Base-by-base conservation (phyloP, 2,888 invertebrate species). In the Schizotus pectinicornis region DNA sequence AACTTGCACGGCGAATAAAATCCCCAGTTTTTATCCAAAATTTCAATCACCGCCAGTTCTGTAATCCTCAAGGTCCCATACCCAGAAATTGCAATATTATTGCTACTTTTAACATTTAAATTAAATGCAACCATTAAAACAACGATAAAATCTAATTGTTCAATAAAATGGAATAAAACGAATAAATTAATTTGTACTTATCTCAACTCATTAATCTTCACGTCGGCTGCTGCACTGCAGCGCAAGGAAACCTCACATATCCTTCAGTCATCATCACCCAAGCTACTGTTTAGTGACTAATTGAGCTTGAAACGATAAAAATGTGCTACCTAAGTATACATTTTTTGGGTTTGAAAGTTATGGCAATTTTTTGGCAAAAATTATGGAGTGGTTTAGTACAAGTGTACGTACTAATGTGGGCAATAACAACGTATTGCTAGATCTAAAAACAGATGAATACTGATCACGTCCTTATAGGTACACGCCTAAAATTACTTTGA, bases 341-440 rank as follows among this genome's bases (percentile, higher is more conserved):
- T 22, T 22, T 22, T 22, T 22, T 22, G 2, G 22, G 22, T 2
- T 22, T 22, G 22, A 22, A 22, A 3, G 22, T 22, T 22, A 22
- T 54, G 54, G 54, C 54, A 54, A 54, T 53, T 41, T 36, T 43
- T 54, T 54, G 54, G 53, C 53, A 53, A 53, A 52, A 45, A 53
- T 39, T 30, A 34, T 38, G 31, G 9, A 49, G 32, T 38, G 49
- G 22, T 22, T 22, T 22, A 22, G 22, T 22, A 22, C 22, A 22
- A 22, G 5, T 5, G 22, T 3, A 22, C 22, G 22, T 22, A 22
- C 22, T 22, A 22, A 22, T 22, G 45, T 53, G 41, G 53, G 53
- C 53, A 53, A 53, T 45, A 45, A 46, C 33, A 46, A 43, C n/a
- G 47, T 46, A 54, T 56, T 48, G 39, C 55, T 56, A 56, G 11